Percentiles rank a stretch among this genome's conserved stretches.
These are phyloP conservation scores for Leptopilina myrica DNA, from an alignment of 2,888 invertebrate genomes.

Conservation along the genomic window DNA sequence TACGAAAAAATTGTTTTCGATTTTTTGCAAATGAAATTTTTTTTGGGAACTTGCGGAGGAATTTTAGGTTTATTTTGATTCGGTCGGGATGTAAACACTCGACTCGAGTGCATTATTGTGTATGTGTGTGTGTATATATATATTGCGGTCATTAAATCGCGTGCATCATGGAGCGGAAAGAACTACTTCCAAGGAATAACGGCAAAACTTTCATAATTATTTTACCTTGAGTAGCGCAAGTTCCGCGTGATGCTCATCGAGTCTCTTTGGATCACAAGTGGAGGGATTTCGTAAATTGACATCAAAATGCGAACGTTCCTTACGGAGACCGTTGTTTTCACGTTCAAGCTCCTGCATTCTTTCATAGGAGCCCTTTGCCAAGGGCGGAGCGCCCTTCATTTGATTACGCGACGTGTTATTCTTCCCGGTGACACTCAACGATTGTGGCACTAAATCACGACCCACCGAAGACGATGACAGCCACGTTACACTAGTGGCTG, in stretches of 20 bases:
- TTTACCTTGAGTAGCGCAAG: slow-evolving; percentile 73
- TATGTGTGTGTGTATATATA: background rate
- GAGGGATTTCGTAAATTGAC: slow-evolving; percentile 75
- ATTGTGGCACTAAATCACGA: slow-evolving; percentile 50
- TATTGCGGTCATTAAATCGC: slow-evolving; percentile 40
- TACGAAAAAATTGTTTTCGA: background rate
- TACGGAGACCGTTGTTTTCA: slow-evolving; percentile 83
- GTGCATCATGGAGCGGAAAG: slow-evolving; percentile 39
- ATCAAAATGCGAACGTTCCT: slow-evolving; percentile 85
- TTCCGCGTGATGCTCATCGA: slow-evolving; percentile 72
- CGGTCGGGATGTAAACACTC: slow-evolving; percentile 28
- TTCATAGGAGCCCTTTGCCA: slow-evolving; percentile 59
- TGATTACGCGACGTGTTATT: slow-evolving; percentile 73
- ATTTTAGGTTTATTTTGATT: too few relatives aligned
- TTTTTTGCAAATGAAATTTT: background rate
- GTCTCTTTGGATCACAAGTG: slow-evolving; percentile 60
- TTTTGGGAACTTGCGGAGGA: too few relatives aligned
- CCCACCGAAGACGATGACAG: slow-evolving; percentile 53
- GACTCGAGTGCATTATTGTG: background rate
- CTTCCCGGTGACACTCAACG: slow-evolving; percentile 52
- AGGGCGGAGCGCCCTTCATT: slow-evolving; percentile 52
- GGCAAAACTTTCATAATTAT: slow-evolving; percentile 27
- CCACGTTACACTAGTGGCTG: slow-evolving; percentile 49
- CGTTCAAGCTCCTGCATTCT: slow-evolving; percentile 83
- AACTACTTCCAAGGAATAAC: slow-evolving; percentile 35